Percentiles rank a stretch among this genome's conserved stretches.
Evolutionary conservation across 1,140 invertebrate genomes (phyloP).

Genomic region (Spodoptera litura): DNA sequence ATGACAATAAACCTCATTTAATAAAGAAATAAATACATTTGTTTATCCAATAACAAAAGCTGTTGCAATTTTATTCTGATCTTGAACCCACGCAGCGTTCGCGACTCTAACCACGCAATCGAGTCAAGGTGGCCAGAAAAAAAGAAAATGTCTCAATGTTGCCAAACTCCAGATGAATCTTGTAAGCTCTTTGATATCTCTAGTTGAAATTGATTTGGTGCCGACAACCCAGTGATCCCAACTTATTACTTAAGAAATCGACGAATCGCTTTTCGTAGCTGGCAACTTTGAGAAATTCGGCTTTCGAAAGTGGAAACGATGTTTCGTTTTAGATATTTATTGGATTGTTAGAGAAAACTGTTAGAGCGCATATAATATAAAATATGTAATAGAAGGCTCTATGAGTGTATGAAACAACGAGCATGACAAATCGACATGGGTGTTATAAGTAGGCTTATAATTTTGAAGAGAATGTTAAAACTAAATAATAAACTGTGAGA

Average conservation of each 20-base stretch:
- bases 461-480: no score
- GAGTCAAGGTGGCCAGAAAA: conserved; percentile 36
- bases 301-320: conserved; percentile 9
- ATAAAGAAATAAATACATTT: conserved; percentile 4
- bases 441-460: no score
- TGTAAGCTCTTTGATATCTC: conserved; percentile 30
- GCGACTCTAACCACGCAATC: conserved; percentile 13
- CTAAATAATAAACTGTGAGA: no score
- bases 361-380: background rate
- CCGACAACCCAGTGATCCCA: conserved; percentile 19
- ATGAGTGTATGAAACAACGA: no score
- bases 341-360: background rate
- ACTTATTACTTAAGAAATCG: conserved; percentile 33
- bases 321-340: conserved; percentile 23
- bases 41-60: conserved; percentile 12
- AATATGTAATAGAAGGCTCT: no score
- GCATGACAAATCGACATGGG: no score
- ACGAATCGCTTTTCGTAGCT: background rate
- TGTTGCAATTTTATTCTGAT: conserved; percentile 29
- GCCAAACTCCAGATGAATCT: conserved; percentile 11
- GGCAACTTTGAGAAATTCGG: conserved; percentile 11
- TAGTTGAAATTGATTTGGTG: conserved; percentile 31
- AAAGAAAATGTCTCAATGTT: conserved; percentile 38
- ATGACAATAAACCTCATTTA: conserved; percentile 11
- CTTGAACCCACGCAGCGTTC: conserved; percentile 28